A percentile compares a stretch with the other conserved stretches of the same genome.
Evolutionary conservation across 2,888 invertebrate genomes (phyloP).

Genomic region (Synergus japonicus): DNA sequence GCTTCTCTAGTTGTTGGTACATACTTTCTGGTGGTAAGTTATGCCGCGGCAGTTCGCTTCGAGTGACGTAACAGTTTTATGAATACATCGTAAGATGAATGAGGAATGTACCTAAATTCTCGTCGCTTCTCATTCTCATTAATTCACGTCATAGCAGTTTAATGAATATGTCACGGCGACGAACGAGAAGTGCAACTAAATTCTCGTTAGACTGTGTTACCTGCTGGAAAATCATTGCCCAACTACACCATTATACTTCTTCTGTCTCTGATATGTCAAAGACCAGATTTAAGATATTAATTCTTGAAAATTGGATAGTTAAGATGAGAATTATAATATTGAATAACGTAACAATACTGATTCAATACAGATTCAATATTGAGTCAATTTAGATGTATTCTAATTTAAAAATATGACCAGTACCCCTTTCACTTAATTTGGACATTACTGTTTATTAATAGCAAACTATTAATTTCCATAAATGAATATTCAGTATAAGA

Average conservation of each 20-base stretch:
- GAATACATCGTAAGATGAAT: constrained; percentile 30
- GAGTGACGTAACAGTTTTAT: constrained; percentile 46
- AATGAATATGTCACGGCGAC: constrained; percentile 47
- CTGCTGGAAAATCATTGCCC: constrained; percentile 29
- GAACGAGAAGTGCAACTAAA: constrained; percentile 41
- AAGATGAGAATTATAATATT: too few species aligned
- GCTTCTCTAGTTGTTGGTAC: background rate
- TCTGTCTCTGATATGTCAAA: background rate
- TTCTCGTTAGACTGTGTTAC: constrained; percentile 47
- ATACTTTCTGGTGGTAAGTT: background rate
- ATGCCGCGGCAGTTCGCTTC: background rate
- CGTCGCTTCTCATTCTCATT: constrained; percentile 49
- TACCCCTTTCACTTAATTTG: too few species aligned
- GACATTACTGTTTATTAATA: too few species aligned
- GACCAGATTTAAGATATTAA: too few species aligned
- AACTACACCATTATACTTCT: constrained; percentile 30
- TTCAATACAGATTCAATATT: too few species aligned
- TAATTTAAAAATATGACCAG: too few species aligned
- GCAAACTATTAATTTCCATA: too few species aligned
- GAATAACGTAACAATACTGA: too few species aligned
- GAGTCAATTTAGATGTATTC: too few species aligned
- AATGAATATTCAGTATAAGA: too few species aligned
- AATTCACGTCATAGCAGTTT: constrained; percentile 54
- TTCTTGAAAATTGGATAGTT: too few species aligned
- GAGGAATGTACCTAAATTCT: constrained; percentile 43